These are phyloP conservation scores for Bradypus variegatus DNA, from an alignment of 2,797 vertebrate genomes.

Conservation along the genomic window DNA sequence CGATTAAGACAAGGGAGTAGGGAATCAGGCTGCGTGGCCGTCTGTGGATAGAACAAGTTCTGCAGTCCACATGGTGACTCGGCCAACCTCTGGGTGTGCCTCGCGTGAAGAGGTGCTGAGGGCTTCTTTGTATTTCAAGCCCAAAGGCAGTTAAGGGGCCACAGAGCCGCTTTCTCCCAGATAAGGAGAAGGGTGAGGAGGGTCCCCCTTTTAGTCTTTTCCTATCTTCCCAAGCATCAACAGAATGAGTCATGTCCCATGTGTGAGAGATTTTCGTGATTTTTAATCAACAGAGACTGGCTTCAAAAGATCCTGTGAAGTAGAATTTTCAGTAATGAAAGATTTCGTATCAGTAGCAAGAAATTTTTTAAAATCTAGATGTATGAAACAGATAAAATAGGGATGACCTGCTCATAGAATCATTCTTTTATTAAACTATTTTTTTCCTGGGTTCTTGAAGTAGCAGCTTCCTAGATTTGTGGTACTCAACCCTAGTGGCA, in stretches of 20 bases:
- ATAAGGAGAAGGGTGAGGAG: neutral
- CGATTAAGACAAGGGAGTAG: neutral
- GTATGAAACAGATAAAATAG: neutral
- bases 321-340: neutral
- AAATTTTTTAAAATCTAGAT: neutral
- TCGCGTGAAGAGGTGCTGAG: neutral
- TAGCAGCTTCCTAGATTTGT: neutral
- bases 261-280: neutral
- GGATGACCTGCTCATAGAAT: neutral
- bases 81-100: neutral
- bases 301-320: conserved; percentile 7
- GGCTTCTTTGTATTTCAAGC: neutral
- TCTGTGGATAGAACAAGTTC: neutral
- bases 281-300: neutral
- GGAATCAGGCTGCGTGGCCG: neutral
- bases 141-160: neutral
- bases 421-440: neutral
- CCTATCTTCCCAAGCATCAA: neutral
- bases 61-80: no score
- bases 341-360: neutral
- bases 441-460: neutral
- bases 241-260: neutral
- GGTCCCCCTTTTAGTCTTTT: neutral
- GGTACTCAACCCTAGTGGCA: neutral
- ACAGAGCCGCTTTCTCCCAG: neutral